A percentile compares a stretch with the other conserved stretches of the same genome.
Evolutionary conservation across 1,140 invertebrate species (phyloP).

Genomic region (Drosophila tristis): DNA sequence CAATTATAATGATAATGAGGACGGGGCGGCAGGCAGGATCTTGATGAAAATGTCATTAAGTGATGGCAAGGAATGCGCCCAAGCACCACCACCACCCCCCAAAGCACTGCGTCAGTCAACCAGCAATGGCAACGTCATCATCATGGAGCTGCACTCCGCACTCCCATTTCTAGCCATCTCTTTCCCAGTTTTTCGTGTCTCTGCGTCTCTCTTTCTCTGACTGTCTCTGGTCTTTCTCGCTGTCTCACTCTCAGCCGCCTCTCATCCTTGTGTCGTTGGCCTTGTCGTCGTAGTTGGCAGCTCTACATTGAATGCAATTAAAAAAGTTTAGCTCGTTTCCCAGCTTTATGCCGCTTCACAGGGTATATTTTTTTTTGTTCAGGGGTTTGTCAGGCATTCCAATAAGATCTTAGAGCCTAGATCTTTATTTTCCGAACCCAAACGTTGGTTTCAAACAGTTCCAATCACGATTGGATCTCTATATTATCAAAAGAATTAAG

Average conservation of each 20-base stretch:
- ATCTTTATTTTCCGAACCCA: too few relatives aligned
- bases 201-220: neutral
- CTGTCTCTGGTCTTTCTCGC: neutral
- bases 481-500: too few relatives aligned
- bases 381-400: too few relatives aligned
- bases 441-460: too few relatives aligned
- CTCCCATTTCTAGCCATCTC: neutral
- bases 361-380: too few relatives aligned
- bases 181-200: neutral
- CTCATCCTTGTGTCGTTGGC: constrained; percentile 25
- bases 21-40: constrained; percentile 8
- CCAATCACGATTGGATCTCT: too few relatives aligned
- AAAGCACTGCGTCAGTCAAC: constrained; percentile 33
- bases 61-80: constrained; percentile 63
- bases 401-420: too few relatives aligned
- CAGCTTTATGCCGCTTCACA: neutral
- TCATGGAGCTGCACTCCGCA: neutral
- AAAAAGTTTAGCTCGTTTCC: constrained; percentile 63
- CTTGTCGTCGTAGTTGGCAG: constrained; percentile 56
- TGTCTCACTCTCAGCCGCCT: neutral
- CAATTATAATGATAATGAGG: constrained; percentile 82
- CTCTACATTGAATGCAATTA: constrained; percentile 79
- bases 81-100: constrained; percentile 2
- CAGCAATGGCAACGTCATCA: constrained; percentile 51
- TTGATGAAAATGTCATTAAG: constrained; percentile 81